Percentiles rank a stretch among this genome's conserved stretches.
phyloP scores from a whole-genome alignment of 2,888 invertebrate genomes.

The Heterodera filipjevi region DNA sequence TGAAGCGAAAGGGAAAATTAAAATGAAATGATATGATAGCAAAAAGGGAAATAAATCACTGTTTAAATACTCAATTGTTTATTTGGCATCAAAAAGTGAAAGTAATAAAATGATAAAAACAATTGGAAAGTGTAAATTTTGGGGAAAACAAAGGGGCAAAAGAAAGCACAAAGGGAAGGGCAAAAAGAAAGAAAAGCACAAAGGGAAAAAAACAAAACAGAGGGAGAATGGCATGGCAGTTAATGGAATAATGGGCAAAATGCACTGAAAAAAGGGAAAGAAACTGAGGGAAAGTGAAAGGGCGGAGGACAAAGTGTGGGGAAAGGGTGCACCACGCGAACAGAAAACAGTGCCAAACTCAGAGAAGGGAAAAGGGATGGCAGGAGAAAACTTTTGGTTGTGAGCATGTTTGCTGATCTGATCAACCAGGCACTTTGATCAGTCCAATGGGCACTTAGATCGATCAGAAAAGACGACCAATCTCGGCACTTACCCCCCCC shows the following conservation, averaged over 20 bases:
- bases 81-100: neutral
- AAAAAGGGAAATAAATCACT: neutral
- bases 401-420: too few species aligned
- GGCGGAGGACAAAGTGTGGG: neutral
- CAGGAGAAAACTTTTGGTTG: neutral
- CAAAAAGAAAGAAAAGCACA: neutral
- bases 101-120: too few species aligned
- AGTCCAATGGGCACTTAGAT: too few species aligned
- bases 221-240: neutral
- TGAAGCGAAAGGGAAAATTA: too few species aligned
- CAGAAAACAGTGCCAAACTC: slow-evolving; percentile 16
- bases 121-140: neutral
- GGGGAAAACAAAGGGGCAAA: neutral
- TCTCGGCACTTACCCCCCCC: too few species aligned
- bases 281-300: slow-evolving; percentile 18
- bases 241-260: neutral
- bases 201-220: neutral
- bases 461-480: too few species aligned
- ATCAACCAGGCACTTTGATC: too few species aligned
- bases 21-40: neutral
- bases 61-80: too few species aligned
- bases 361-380: neutral
- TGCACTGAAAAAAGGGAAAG: neutral
- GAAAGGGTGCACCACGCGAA: slow-evolving; percentile 2
- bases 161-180: slow-evolving; percentile 6